Conservation (phyloP, 2,888 invertebrate genomes). For the Pristionchus mayeri region DNA sequence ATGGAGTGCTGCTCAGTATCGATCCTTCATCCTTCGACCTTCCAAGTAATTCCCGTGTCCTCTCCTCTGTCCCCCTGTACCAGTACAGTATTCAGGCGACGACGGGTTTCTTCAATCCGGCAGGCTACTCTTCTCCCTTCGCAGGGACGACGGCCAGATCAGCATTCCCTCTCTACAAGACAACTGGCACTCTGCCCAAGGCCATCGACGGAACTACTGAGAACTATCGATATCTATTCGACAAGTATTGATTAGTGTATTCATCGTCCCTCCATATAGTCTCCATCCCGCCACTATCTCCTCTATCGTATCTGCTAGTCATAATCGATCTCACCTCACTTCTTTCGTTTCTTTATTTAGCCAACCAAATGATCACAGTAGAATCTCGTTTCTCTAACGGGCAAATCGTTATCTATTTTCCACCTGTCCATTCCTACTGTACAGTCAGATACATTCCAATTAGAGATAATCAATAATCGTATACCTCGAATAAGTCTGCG, state of each 20-base stretch:
- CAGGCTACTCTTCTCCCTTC: neutral
- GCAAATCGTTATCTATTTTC: neutral
- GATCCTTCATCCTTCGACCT: slow-evolving; percentile 70
- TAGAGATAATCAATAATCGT: neutral
- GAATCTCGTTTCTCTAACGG: slow-evolving; percentile 43
- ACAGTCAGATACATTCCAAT: neutral
- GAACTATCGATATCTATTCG: slow-evolving; percentile 21
- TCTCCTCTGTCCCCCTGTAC: no score
- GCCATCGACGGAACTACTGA: slow-evolving; percentile 1
- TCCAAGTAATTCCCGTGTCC: slow-evolving; percentile 70
- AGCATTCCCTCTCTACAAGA: slow-evolving; percentile 29
- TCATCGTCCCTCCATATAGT: neutral
- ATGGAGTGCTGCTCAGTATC: slow-evolving; percentile 70
- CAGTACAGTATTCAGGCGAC: no score
- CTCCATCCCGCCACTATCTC: slow-evolving; percentile 1
- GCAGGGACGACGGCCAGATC: neutral
- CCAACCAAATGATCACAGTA: slow-evolving; percentile 14
- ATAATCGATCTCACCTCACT: neutral
- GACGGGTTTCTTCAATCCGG: slow-evolving; percentile 29
- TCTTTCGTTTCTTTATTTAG: neutral
- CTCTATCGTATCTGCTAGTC: neutral
- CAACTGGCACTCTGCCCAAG: neutral
- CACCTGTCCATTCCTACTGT: neutral
- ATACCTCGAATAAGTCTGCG: slow-evolving; percentile 9
- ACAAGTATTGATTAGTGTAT: slow-evolving; percentile 12